Evolutionary conservation across 1,140 invertebrate genomes (phyloP), one percentile per base, ranked within the genome.

Genomic region (Aphaenogaster rudis): DNA sequence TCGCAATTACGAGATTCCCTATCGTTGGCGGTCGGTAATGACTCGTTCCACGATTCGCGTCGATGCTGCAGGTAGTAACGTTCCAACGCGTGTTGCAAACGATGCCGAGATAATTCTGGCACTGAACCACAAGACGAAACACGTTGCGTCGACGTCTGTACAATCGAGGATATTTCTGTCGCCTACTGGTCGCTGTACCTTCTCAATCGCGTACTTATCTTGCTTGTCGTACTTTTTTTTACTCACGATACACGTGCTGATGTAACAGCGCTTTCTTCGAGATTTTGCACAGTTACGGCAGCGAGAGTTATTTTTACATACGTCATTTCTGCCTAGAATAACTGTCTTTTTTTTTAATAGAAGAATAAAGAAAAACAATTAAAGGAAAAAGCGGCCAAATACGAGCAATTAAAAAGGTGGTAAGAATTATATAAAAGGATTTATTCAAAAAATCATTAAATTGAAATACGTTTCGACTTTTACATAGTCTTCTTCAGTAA

Each of bases 1-100:
- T 50, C 2, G 76, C 82, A 61, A 86, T 90, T 89, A 86, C 9
- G 77, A 74, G 84, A 88, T 91, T 88, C 82, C 74, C 63, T 61
- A 71, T 48, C 48, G 77, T 7, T 64, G 13, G 39, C 88, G 42
- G 88, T 89, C 90, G 90, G 90, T 91, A 91, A 69, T 50, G 42
- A 76, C 54, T 45, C 66, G 54, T 17, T 57, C 21, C 11, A n/a
- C n/a, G 71, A 79, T 86, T 85, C 76, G 57, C 61, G 80, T 88
- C 86, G 54, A 63, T 78, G 67, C 28, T 88, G 69, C 69, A 76
- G 69, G 42, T 50, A 50, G 42, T 63, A 61, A 21, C 1, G 39
- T 71, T 61, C 42, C 7, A 48, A 54, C 42, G 36, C 48, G 9
- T 17, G 9, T 13, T 39, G 42, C 42, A 61, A 36, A n/a, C 28